Conservation (phyloP, 2,888 invertebrate genomes). For the Pachliopta kotzebuea region DNA sequence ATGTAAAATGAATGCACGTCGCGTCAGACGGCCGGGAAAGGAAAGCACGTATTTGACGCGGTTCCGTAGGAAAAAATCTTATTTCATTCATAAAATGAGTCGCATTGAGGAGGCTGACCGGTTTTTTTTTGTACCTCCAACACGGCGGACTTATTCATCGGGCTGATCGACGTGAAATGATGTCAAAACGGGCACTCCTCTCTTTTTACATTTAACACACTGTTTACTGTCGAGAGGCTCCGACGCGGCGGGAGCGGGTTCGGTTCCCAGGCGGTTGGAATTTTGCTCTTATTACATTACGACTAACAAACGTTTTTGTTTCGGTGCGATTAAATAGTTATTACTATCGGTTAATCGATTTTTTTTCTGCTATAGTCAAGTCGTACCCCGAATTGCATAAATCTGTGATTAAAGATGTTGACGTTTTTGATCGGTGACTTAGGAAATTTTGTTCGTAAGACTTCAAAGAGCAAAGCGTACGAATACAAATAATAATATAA, state of each 20-base stretch:
- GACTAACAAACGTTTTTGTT: slow-evolving; percentile 26
- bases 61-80: slow-evolving; percentile 69
- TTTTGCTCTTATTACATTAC: slow-evolving; percentile 25
- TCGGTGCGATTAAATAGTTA: slow-evolving; percentile 24
- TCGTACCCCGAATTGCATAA: background rate
- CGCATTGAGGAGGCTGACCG: slow-evolving; percentile 61
- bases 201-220: slow-evolving; percentile 62
- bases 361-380: slow-evolving; percentile 11
- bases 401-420: too few species aligned
- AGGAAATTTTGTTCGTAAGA: too few species aligned
- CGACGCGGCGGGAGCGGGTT: slow-evolving; percentile 55
- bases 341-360: slow-evolving; percentile 27
- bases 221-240: slow-evolving; percentile 66
- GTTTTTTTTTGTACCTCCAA: slow-evolving; percentile 47
- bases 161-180: slow-evolving; percentile 75
- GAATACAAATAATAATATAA: too few species aligned
- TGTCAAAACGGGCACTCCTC: slow-evolving; percentile 61
- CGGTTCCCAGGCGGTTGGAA: slow-evolving; percentile 46
- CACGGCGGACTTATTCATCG: slow-evolving; percentile 45
- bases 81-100: slow-evolving; percentile 80
- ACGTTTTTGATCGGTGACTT: too few species aligned
- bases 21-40: slow-evolving; percentile 60
- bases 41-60: slow-evolving; percentile 79
- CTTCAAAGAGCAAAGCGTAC: too few species aligned
- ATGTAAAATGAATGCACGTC: slow-evolving; percentile 76